Conservation (phyloP, 1,140 invertebrate species). For the Atta texana region DNA sequence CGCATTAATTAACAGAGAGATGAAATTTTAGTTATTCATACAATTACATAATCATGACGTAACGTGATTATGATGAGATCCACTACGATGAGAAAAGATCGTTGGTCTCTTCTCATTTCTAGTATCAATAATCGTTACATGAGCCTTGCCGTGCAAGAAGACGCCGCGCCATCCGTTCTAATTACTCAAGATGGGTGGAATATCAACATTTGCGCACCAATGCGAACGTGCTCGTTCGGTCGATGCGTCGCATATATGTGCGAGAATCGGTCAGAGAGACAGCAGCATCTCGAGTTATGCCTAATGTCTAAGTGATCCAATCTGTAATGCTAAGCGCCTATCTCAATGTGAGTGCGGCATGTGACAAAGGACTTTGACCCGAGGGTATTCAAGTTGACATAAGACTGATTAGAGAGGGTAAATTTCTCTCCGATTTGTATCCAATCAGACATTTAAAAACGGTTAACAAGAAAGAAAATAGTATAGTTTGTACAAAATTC, state of each 20-base stretch:
- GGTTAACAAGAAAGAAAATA: background rate
- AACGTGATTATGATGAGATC: conserved; percentile 5
- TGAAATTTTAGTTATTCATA: conserved; percentile 29
- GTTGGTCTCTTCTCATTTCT: background rate
- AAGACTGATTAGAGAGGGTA: conserved; percentile 12
- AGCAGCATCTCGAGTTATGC: conserved; percentile 52
- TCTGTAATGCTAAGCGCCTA: conserved; percentile 47
- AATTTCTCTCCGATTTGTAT: conserved; percentile 15
- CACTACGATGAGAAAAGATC: background rate
- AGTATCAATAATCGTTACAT: conserved; percentile 66
- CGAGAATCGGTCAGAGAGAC: conserved; percentile 37
- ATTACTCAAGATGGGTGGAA: conserved; percentile 70
- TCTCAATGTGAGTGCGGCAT: conserved; percentile 31
- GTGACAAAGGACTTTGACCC: conserved; percentile 61
- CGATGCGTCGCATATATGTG: conserved; percentile 52
- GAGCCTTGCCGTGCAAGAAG: conserved; percentile 57
- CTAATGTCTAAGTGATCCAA: conserved; percentile 60
- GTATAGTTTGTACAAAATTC: background rate
- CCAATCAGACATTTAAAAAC: background rate
- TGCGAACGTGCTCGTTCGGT: conserved; percentile 42
- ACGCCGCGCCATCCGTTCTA: conserved; percentile 66
- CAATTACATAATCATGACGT: conserved; percentile 8
- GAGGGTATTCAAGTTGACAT: conserved; percentile 18
- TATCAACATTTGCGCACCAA: conserved; percentile 55
- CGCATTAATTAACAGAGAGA: background rate